Conservation (phyloP, 2,113 vertebrate species). For the Leucopternis melanops region DNA sequence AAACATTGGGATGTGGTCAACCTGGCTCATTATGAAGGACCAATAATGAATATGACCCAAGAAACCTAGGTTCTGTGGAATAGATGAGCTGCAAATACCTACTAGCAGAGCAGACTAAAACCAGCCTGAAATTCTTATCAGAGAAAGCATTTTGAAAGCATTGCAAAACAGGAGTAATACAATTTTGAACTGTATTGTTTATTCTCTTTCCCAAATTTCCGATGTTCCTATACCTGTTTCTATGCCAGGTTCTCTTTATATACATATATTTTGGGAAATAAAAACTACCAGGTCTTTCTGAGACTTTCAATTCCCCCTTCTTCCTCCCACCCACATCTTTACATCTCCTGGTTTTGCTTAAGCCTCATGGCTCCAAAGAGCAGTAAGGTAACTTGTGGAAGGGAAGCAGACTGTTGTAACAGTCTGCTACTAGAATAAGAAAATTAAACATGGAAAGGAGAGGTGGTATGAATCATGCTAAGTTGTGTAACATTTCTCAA, state of each 20-base stretch:
- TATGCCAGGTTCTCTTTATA: not conserved
- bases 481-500: not conserved
- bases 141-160: not conserved
- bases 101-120: not conserved
- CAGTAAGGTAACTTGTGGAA: not conserved
- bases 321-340: not conserved
- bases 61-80: not conserved
- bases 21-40: not conserved
- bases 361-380: not conserved
- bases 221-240: not conserved
- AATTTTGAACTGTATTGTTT: not conserved
- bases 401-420: not conserved
- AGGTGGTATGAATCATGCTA: not conserved
- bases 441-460: not conserved
- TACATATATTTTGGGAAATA: not conserved
- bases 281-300: not conserved
- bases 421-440: not conserved
- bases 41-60: accelerated
- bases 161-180: not conserved
- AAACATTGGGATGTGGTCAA: accelerated
- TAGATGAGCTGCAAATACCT: not conserved
- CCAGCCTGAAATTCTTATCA: not conserved
- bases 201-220: not conserved
- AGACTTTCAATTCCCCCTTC: not conserved
- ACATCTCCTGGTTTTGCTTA: not conserved